phyloP scores from a whole-genome alignment of 2,113 vertebrate species.

The Lates calcarifer region DNA sequence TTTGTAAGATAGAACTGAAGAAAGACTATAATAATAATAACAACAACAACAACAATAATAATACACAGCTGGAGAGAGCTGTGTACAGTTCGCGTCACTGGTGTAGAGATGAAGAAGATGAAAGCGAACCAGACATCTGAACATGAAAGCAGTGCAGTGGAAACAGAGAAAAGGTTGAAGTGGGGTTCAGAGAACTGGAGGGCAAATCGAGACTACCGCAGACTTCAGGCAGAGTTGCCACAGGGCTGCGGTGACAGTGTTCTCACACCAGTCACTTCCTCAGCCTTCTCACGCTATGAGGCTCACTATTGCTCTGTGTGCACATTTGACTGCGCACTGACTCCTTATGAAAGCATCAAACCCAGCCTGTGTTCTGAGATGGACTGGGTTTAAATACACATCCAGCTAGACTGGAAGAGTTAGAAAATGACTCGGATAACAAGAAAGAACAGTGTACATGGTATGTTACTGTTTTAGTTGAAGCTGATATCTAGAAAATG shows the following conservation, averaged over 20 bases:
- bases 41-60: too few species aligned
- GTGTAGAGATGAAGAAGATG: not conserved
- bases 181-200: not conserved
- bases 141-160: not conserved
- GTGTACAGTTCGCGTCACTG: not conserved
- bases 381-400: not conserved
- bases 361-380: not conserved
- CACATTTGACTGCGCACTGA: conserved; percentile 1
- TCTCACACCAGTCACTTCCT: conserved; percentile 71
- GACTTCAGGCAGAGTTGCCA: conserved; percentile 33
- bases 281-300: conserved; percentile 71
- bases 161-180: conserved; percentile 29
- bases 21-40: not conserved
- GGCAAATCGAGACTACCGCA: conserved; percentile 25
- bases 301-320: conserved; percentile 30
- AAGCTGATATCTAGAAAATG: not conserved
- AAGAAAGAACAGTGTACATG: not conserved
- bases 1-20: not conserved
- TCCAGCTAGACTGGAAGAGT: not conserved
- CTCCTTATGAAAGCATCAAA: conserved; percentile 1
- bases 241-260: conserved; percentile 49
- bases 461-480: not conserved
- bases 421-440: not conserved
- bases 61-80: not conserved
- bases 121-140: not conserved